Percentiles rank a stretch among this genome's conserved stretches.
phyloP scores from a whole-genome alignment of 1,140 invertebrate genomes.

The Melitaea cinxia region DNA sequence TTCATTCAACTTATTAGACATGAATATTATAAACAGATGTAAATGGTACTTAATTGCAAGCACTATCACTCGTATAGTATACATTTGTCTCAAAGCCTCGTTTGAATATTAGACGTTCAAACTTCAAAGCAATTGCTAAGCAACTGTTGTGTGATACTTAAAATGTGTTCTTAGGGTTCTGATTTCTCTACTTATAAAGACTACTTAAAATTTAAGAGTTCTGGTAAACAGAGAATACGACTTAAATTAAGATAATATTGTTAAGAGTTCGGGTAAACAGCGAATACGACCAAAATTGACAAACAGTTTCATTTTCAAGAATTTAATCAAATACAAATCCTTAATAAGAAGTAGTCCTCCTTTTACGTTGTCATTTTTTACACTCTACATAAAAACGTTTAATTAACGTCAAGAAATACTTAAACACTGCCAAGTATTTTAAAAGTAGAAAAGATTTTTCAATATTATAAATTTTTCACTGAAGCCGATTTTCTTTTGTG shows the following conservation, averaged over 20 bases:
- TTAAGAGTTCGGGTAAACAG: too few relatives aligned
- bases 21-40: not conserved
- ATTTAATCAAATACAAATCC: not conserved
- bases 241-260: too few relatives aligned
- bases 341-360: not conserved
- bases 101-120: constrained; percentile 11
- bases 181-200: too few relatives aligned
- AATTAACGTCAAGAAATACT: not conserved
- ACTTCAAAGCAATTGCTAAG: constrained; percentile 4
- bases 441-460: not conserved
- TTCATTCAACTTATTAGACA: too few relatives aligned
- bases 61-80: not conserved
- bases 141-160: too few relatives aligned
- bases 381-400: not conserved
- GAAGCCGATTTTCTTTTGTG: not conserved
- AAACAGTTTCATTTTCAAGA: not conserved
- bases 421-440: not conserved
- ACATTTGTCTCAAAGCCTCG: constrained; percentile 9
- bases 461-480: not conserved
- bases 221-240: too few relatives aligned
- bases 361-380: not conserved
- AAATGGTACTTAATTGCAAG: constrained; percentile 9
- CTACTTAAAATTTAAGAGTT: too few relatives aligned
- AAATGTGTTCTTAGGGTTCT: not conserved
- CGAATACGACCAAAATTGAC: not conserved